Percentiles rank a stretch among this genome's conserved stretches.
phyloP scores from a whole-genome alignment of 2,888 invertebrate species.

The Dryadula phaetusa region DNA sequence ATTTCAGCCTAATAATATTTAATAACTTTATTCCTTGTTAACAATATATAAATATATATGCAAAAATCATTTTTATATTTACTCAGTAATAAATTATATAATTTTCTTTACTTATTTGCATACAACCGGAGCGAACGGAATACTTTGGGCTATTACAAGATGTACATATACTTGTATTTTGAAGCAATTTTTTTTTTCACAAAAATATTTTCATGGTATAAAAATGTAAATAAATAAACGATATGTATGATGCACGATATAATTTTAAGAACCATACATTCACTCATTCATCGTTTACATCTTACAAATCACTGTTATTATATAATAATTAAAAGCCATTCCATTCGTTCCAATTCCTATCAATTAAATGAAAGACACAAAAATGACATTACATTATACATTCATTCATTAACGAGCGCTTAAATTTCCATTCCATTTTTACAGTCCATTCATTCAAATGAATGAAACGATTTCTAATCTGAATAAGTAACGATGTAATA shows the following conservation, averaged over 20 bases:
- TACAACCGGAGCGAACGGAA: background rate
- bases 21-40: no score
- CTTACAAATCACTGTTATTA: no score
- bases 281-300: no score
- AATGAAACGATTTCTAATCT: background rate
- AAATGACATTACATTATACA: no score
- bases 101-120: no score
- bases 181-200: no score
- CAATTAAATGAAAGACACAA: no score
- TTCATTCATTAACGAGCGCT: no score
- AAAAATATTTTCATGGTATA: background rate
- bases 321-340: no score
- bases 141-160: background rate
- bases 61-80: background rate
- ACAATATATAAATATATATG: slow-evolving; percentile 18
- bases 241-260: background rate
- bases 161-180: no score
- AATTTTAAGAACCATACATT: background rate
- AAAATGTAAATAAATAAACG: background rate
- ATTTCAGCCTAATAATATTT: slow-evolving; percentile 15
- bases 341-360: no score
- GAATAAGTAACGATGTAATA: no score
- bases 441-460: background rate
- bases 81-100: background rate
- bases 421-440: background rate